These are phyloP conservation scores for Cotesia congregata DNA, from an alignment of 2,888 invertebrate genomes.

Conservation along the genomic window DNA sequence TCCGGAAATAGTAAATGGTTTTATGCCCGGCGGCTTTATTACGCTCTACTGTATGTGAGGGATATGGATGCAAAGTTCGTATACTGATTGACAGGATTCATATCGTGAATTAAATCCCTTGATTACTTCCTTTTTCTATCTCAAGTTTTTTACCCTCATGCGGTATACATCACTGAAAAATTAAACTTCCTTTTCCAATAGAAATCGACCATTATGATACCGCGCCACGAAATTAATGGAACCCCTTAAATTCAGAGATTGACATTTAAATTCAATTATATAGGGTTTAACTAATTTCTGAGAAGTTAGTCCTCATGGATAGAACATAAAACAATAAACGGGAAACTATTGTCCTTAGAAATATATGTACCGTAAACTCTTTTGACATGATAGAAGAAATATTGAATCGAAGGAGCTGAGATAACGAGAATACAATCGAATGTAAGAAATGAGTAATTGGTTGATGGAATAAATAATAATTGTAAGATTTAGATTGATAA, in stretches of 20 bases:
- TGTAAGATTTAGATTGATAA: neutral
- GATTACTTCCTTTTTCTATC: slow-evolving; percentile 4
- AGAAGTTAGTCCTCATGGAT: neutral
- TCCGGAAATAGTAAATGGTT: neutral
- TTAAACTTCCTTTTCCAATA: slow-evolving; percentile 4
- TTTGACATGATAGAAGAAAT: neutral
- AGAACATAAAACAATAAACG: slow-evolving; percentile 5
- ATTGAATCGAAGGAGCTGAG: neutral
- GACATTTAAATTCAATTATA: slow-evolving; percentile 8
- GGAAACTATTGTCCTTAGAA: neutral
- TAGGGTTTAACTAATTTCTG: neutral
- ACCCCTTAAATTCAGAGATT: slow-evolving; percentile 15
- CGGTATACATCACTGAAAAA: slow-evolving; percentile 16
- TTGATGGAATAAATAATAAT: neutral
- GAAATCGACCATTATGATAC: neutral
- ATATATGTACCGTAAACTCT: neutral
- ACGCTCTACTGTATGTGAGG: neutral
- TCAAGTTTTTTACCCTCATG: slow-evolving; percentile 6
- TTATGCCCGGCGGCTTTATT: neutral
- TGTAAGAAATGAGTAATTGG: slow-evolving; percentile 4
- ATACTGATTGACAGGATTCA: neutral
- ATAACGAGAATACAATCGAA: slow-evolving; percentile 13
- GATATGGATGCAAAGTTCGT: slow-evolving; percentile 1
- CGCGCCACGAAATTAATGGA: neutral
- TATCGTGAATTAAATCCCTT: slow-evolving; percentile 28